Conservation (phyloP, 2,797 vertebrate genomes). For the Knipowitschia caucasica region DNA sequence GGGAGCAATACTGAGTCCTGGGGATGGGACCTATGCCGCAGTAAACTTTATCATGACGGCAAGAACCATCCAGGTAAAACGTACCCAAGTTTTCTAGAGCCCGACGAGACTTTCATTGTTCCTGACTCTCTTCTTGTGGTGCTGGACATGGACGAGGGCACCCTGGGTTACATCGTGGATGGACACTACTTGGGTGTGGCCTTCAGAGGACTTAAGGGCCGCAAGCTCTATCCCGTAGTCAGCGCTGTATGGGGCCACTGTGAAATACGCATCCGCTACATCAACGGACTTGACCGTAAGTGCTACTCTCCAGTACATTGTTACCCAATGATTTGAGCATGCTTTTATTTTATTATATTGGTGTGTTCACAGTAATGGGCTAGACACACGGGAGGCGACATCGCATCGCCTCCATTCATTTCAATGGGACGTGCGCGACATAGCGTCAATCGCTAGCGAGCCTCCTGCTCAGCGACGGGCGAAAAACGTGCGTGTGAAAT, state of each 20-base stretch:
- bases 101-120: slow-evolving; percentile 94
- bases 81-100: slow-evolving; percentile 90
- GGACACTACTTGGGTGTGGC: slow-evolving; percentile 97
- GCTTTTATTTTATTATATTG: too few relatives aligned
- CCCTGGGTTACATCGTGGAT: slow-evolving; percentile 93
- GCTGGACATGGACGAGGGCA: slow-evolving; percentile 98
- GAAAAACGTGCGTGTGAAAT: too few relatives aligned
- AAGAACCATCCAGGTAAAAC: slow-evolving; percentile 94
- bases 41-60: slow-evolving; percentile 94
- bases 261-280: slow-evolving; percentile 97
- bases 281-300: slow-evolving; percentile 99
- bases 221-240: slow-evolving; percentile 94
- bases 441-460: too few relatives aligned
- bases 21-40: slow-evolving; percentile 98
- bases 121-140: slow-evolving; percentile 96
- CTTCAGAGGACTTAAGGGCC: slow-evolving; percentile 94
- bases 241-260: slow-evolving; percentile 99
- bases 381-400: too few relatives aligned
- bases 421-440: too few relatives aligned
- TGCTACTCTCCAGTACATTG: slow-evolving; percentile 62
- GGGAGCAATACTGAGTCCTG: slow-evolving; percentile 95
- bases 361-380: too few relatives aligned
- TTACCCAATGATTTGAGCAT: too few relatives aligned
- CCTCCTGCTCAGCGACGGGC: too few relatives aligned
- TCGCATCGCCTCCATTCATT: too few relatives aligned